phyloP scores from a whole-genome alignment of 2,113 vertebrate species.

The Eublepharis macularius region DNA sequence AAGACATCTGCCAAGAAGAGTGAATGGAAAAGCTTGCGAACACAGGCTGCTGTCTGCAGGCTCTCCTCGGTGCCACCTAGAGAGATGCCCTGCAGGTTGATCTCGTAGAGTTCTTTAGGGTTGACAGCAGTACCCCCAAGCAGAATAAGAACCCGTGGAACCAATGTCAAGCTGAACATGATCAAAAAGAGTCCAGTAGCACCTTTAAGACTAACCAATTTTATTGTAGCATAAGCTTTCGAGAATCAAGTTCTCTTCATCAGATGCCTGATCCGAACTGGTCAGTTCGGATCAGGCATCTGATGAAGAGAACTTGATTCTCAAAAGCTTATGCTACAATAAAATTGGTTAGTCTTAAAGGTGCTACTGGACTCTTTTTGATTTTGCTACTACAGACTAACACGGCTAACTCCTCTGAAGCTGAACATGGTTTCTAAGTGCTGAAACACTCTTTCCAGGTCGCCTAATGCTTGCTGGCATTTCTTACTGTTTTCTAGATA shows the following conservation, averaged over 20 bases:
- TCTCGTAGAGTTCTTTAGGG: constrained; percentile 92
- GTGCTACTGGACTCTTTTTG: no score
- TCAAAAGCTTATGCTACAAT: no score
- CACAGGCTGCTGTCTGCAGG: constrained; percentile 80
- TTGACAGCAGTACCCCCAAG: constrained; percentile 85
- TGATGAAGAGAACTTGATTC: no score
- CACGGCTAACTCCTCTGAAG: no score
- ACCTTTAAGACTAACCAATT: no score
- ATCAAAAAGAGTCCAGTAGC: no score
- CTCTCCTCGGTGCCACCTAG: constrained; percentile 73
- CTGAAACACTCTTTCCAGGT: constrained; percentile 85
- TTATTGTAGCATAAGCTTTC: no score
- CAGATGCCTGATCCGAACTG: no score
- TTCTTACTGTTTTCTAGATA: constrained; percentile 76
- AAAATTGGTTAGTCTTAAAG: no score
- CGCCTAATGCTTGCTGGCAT: constrained; percentile 82
- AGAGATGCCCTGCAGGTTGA: constrained; percentile 85
- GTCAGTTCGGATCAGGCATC: no score
- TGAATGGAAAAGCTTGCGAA: constrained; percentile 88
- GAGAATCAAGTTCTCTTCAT: no score
- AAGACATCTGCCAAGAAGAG: constrained; percentile 92
- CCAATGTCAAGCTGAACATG: constrained; percentile 85
- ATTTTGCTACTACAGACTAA: no score
- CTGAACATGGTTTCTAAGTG: constrained; percentile 89
- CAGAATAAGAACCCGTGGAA: constrained; percentile 91